Conservation (phyloP, 2,888 invertebrate species). For the Catocala sponsa region DNA sequence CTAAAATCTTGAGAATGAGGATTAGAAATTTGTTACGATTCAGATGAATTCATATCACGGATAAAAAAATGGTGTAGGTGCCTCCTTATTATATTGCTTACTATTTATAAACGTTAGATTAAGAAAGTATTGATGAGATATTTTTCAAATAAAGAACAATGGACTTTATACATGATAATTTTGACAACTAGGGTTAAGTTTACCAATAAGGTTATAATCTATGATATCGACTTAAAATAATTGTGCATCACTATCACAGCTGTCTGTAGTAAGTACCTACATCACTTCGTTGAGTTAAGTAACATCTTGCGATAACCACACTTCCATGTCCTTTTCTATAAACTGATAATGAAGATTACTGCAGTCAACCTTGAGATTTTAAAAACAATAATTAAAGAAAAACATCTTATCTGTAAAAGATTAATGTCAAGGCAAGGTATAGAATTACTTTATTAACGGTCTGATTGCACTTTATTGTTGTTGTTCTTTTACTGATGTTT, state of each 20-base stretch:
- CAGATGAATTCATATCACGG: too few species aligned
- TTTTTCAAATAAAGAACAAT: too few species aligned
- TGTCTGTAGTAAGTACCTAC: not conserved
- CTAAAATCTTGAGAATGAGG: too few species aligned
- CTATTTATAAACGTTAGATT: too few species aligned
- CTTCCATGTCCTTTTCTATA: constrained; percentile 52
- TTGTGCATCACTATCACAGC: not conserved
- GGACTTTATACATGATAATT: too few species aligned
- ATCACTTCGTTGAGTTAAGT: not conserved
- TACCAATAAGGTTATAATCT: not conserved
- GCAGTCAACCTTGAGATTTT: constrained; percentile 44
- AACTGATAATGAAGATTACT: constrained; percentile 53
- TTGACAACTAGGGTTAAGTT: too few species aligned
- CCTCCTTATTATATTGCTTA: too few species aligned
- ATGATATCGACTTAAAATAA: constrained; percentile 5
- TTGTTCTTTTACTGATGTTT: too few species aligned
- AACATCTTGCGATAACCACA: constrained; percentile 28
- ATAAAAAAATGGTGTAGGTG: too few species aligned
- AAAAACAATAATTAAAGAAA: constrained; percentile 51
- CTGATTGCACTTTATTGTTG: too few species aligned
- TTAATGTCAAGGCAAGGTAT: constrained; percentile 68
- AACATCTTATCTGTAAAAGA: constrained; percentile 60
- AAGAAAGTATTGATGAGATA: too few species aligned
- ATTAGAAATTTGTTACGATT: too few species aligned
- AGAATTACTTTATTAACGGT: constrained; percentile 7